phyloP scores from a whole-genome alignment of 2,888 invertebrate species.

The Sepiola atlantica region DNA sequence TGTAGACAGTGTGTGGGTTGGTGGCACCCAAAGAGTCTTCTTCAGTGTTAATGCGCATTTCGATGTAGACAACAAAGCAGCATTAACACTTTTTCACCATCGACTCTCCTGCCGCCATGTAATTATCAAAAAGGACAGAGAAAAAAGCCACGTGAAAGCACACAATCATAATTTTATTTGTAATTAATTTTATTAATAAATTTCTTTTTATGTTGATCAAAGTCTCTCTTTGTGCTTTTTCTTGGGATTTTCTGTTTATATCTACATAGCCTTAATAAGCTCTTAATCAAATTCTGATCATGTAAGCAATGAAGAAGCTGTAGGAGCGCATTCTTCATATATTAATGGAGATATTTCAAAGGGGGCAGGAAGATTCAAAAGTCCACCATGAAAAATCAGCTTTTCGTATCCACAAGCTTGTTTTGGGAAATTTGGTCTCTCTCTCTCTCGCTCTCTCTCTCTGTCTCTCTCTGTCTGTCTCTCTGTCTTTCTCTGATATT shows the following conservation, averaged over 20 bases:
- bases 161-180: background rate
- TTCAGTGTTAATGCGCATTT: conserved; percentile 20
- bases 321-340: too few species aligned
- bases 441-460: too few species aligned
- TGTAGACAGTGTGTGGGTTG: background rate
- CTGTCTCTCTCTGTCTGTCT: too few species aligned
- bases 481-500: too few species aligned
- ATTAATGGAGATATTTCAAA: too few species aligned
- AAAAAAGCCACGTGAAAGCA: background rate
- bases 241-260: background rate
- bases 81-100: background rate
- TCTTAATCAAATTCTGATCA: background rate
- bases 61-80: background rate
- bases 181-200: background rate
- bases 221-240: background rate
- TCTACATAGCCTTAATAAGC: background rate
- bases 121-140: background rate
- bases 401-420: too few species aligned
- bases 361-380: too few species aligned
- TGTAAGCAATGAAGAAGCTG: too few species aligned
- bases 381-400: too few species aligned
- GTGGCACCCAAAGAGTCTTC: background rate
- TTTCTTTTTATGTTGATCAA: background rate
- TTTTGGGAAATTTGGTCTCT: too few species aligned
- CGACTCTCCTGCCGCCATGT: background rate